Percentiles rank a stretch among this genome's conserved stretches.
Conservation (phyloP, 2,888 invertebrate genomes). For the Aporophyla nigra region DNA sequence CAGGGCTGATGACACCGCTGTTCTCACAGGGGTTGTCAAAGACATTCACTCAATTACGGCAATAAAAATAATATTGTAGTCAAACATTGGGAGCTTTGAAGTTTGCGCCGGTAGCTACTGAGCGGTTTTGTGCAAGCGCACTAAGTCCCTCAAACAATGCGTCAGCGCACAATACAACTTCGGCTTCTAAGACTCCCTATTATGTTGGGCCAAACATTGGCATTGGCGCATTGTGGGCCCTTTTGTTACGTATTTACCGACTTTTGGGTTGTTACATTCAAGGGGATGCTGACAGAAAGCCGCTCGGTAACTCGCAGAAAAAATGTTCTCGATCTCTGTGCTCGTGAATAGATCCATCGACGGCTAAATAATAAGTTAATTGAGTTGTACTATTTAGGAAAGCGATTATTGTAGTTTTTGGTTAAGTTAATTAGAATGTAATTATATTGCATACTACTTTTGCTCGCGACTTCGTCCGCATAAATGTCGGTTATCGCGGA, state of each 20-base stretch:
- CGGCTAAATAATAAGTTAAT: conserved; percentile 76
- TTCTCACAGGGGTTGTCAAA: conserved; percentile 73
- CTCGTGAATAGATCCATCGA: conserved; percentile 78
- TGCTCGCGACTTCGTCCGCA: too few relatives aligned
- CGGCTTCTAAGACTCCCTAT: conserved; percentile 85
- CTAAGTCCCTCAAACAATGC: conserved; percentile 79
- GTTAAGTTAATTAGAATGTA: conserved; percentile 67
- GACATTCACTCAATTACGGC: conserved; percentile 86
- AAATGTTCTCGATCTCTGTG: conserved; percentile 78
- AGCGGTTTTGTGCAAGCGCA: conserved; percentile 89
- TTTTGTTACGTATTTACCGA: conserved; percentile 89
- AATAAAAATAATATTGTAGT: conserved; percentile 90
- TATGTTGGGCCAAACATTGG: conserved; percentile 90
- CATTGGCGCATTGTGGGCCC: conserved; percentile 86
- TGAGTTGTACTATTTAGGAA: conserved; percentile 64
- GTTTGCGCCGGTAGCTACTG: conserved; percentile 85
- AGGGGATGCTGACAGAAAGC: conserved; percentile 79
- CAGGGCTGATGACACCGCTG: conserved; percentile 74
- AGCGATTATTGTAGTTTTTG: conserved; percentile 56
- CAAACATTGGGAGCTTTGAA: conserved; percentile 86
- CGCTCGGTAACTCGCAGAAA: conserved; percentile 68
- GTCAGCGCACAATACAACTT: conserved; percentile 80
- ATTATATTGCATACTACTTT: conserved; percentile 28
- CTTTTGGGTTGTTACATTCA: conserved; percentile 87
- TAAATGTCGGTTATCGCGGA: too few relatives aligned